Conservation (phyloP, 2,113 vertebrate species). For the Ptilorrhoa leucosticta region DNA sequence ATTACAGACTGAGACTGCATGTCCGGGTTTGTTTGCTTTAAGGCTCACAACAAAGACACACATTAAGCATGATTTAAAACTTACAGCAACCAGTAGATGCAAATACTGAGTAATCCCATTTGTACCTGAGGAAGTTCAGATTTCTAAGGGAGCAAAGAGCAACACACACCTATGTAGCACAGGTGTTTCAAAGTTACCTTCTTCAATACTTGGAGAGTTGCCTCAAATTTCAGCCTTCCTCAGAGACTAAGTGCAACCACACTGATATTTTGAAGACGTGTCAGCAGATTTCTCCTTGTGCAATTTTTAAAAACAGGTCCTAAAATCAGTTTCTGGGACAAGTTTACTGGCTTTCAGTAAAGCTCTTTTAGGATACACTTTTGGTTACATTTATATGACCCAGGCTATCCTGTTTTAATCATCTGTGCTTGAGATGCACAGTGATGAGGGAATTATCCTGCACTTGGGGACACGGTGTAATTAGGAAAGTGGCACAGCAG, state of each 20-base stretch:
- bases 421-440: conserved; percentile 62
- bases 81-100: neutral
- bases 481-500: conserved; percentile 71
- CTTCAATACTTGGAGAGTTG: neutral
- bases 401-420: conserved; percentile 70
- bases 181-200: neutral
- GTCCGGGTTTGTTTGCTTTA: neutral
- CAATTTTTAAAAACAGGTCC: conserved; percentile 26
- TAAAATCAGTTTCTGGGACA: conserved; percentile 45
- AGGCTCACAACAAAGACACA: neutral
- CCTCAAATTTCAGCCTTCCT: conserved; percentile 5
- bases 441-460: conserved; percentile 70
- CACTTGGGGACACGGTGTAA: conserved; percentile 73
- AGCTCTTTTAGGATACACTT: conserved; percentile 60
- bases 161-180: neutral
- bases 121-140: neutral
- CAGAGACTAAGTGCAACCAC: conserved; percentile 14
- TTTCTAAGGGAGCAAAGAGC: neutral
- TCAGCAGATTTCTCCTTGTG: neutral
- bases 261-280: neutral
- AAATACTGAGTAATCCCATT: neutral
- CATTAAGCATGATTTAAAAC: neutral
- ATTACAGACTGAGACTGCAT: neutral
- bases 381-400: conserved; percentile 53
- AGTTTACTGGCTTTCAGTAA: conserved; percentile 50